Evolutionary conservation across 2,888 invertebrate genomes (phyloP).

Genomic region (Atethmia centrago): DNA sequence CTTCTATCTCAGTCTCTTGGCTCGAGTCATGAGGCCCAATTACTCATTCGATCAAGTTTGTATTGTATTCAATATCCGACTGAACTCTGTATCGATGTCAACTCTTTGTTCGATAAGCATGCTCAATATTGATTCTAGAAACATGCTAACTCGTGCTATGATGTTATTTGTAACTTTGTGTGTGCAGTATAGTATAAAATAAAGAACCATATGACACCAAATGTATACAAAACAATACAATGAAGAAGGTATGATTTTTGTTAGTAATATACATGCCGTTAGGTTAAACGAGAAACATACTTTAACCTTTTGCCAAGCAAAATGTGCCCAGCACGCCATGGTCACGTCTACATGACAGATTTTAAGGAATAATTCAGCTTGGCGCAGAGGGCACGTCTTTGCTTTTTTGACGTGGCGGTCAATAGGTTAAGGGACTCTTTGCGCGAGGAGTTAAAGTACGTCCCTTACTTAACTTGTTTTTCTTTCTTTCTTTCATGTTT

Average conservation of each 20-base stretch:
- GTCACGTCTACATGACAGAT: too few species aligned
- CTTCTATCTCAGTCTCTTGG: neutral
- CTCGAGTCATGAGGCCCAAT: neutral
- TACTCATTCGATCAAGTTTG: neutral
- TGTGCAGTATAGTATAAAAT: constrained; percentile 22
- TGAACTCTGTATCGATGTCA: neutral
- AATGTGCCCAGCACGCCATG: too few species aligned
- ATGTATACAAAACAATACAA: neutral
- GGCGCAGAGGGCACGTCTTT: too few species aligned
- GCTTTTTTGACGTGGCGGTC: too few species aligned
- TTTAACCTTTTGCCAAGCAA: too few species aligned
- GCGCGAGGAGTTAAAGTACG: too few species aligned
- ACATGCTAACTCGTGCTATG: neutral
- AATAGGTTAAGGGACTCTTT: too few species aligned
- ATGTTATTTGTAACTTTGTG: neutral
- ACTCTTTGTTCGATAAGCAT: neutral
- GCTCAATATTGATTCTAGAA: neutral
- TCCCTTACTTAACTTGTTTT: too few species aligned
- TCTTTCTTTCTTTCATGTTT: too few species aligned
- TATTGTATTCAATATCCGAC: neutral
- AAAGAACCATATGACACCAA: constrained; percentile 14
- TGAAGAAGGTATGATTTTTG: neutral
- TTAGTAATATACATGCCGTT: neutral
- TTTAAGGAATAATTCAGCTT: too few species aligned
- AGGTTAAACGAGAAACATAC: neutral